A percentile compares a stretch with the other conserved stretches of the same genome.
Conservation (phyloP, 2,113 vertebrate species). For the Xenopus laevis region DNA sequence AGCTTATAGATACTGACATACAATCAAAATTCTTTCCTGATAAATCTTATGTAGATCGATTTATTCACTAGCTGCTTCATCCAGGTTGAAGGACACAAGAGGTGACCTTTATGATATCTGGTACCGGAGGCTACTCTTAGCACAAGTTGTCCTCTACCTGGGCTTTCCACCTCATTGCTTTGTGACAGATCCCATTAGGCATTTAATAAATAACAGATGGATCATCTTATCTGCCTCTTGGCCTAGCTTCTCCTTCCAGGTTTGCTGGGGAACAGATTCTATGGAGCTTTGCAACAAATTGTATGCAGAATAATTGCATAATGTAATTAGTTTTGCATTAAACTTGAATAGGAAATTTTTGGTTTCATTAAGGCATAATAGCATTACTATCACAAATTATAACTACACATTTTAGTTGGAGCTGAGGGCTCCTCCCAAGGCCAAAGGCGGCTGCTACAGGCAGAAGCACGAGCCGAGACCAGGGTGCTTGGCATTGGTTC, state of each 20-base stretch:
- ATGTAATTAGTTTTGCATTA: too few species aligned
- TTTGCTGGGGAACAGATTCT: background rate
- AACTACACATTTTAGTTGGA: too few species aligned
- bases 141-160: constrained; percentile 43
- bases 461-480: too few species aligned
- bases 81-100: constrained; percentile 33
- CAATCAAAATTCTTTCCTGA: constrained; percentile 3
- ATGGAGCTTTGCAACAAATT: too few species aligned
- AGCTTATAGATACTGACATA: background rate
- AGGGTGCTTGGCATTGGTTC: too few species aligned
- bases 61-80: constrained; percentile 12
- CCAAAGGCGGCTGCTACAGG: too few species aligned
- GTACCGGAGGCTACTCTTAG: constrained; percentile 33
- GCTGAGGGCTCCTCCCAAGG: too few species aligned
- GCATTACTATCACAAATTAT: too few species aligned
- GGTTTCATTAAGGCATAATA: too few species aligned
- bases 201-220: constrained; percentile 44
- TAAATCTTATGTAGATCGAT: constrained; percentile 23
- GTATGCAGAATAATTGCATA: too few species aligned
- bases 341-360: too few species aligned
- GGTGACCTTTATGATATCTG: constrained; percentile 40
- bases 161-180: constrained; percentile 39
- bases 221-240: constrained; percentile 15
- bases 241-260: constrained; percentile 13
- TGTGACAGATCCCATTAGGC: constrained; percentile 43